A percentile compares a stretch with the other conserved stretches of the same genome.
These are phyloP conservation scores for Gallinago media DNA, from an alignment of 2,113 vertebrate species.

Conservation along the genomic window DNA sequence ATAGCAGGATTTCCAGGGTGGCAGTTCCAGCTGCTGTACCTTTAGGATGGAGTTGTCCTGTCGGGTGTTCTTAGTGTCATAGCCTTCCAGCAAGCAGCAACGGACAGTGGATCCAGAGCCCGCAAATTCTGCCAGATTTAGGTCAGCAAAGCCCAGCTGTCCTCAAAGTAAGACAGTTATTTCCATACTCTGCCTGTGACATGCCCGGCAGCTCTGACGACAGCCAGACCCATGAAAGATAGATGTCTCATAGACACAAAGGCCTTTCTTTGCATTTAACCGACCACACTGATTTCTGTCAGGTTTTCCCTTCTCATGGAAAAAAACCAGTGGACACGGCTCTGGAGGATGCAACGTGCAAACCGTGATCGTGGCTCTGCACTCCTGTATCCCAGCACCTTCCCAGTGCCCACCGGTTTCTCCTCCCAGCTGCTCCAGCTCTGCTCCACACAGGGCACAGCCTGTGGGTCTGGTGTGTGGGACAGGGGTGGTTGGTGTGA, in stretches of 20 bases:
- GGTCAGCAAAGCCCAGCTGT: no score
- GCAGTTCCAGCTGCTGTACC: conserved; percentile 64
- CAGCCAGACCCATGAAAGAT: not conserved
- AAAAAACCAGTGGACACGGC: accelerated
- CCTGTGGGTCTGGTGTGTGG: not conserved
- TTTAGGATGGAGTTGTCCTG: conserved; percentile 99
- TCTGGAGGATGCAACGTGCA: accelerated
- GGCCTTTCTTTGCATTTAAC: not conserved
- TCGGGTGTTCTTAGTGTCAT: conserved; percentile 97
- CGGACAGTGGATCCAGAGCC: no score
- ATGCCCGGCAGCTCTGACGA: no score
- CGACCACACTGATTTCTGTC: not conserved
- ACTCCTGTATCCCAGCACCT: not conserved
- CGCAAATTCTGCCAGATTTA: no score
- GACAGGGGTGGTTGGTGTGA: not conserved
- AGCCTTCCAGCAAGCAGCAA: conserved; percentile 97
- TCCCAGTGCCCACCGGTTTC: not conserved
- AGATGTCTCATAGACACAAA: not conserved
- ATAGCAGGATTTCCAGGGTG: not conserved
- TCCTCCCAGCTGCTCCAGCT: not conserved
- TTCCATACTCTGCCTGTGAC: no score
- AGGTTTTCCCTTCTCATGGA: not conserved
- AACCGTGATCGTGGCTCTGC: accelerated
- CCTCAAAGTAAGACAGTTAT: no score
- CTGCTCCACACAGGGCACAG: not conserved